Conservation (phyloP, 2,888 invertebrate genomes). For the Odontocerum albicorne region DNA sequence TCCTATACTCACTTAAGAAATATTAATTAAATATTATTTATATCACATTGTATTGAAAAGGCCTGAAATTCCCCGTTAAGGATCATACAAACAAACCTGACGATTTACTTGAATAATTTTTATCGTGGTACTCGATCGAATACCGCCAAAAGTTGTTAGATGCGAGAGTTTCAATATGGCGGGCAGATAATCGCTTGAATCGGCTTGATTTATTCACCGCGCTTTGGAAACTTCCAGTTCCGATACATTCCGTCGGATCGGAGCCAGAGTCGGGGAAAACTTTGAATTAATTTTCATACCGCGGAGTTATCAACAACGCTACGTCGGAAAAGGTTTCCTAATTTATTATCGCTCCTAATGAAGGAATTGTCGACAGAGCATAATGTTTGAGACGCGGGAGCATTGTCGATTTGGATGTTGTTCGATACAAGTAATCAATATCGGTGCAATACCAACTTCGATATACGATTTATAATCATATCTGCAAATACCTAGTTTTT, state of each 20-base stretch:
- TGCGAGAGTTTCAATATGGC: conserved; percentile 17
- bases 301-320: conserved; percentile 28
- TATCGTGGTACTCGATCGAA: conserved; percentile 23
- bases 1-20: no score
- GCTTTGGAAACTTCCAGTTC: conserved; percentile 33
- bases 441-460: no score
- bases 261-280: conserved; percentile 21
- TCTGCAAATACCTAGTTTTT: no score
- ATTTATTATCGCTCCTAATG: conserved; percentile 33
- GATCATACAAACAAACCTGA: conserved; percentile 24
- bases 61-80: conserved; percentile 1
- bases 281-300: conserved; percentile 34
- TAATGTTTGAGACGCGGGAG: no score
- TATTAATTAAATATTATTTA: no score
- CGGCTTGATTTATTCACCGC: conserved; percentile 34
- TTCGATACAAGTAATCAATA: no score
- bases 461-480: no score
- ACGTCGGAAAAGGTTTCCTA: conserved; percentile 29
- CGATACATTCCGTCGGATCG: conserved; percentile 34
- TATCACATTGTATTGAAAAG: neutral
- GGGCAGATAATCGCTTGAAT: conserved; percentile 32
- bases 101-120: conserved; percentile 28
- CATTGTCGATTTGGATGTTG: no score
- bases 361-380: conserved; percentile 27
- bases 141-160: conserved; percentile 6